These are phyloP conservation scores for Eunapius fragilis DNA, from an alignment of 37 sponge, comb jelly and placozoan genomes.

Conservation along the genomic window DNA sequence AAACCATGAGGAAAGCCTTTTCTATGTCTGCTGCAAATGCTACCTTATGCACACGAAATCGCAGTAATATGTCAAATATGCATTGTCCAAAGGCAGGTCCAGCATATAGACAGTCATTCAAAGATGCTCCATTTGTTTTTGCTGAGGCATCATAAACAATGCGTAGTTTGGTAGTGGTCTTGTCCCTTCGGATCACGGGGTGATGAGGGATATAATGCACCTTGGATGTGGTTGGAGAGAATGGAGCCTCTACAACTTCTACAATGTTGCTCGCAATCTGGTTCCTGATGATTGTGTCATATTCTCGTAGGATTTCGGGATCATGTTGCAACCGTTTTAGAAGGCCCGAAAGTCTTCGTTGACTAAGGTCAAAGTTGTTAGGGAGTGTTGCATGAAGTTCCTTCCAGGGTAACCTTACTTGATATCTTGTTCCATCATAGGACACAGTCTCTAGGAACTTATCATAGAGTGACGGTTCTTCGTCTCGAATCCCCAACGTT, in stretches of 20 bases:
- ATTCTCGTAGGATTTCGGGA: constrained; percentile 15
- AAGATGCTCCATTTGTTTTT: constrained; percentile 10
- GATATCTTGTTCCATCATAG: constrained; percentile 20
- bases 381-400: constrained; percentile 26
- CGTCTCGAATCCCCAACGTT: constrained; percentile 17
- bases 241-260: constrained; percentile 3
- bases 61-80: constrained; percentile 23
- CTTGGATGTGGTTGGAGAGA: not conserved
- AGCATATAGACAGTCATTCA: constrained; percentile 43
- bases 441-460: constrained; percentile 12
- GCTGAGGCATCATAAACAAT: constrained; percentile 42
- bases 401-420: constrained; percentile 40
- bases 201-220: constrained; percentile 53
- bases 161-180: constrained; percentile 32
- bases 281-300: constrained; percentile 19
- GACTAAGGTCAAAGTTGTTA: constrained; percentile 18
- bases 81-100: constrained; percentile 7
- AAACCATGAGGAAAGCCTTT: constrained; percentile 44
- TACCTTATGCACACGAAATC: constrained; percentile 24
- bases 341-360: constrained; percentile 1
- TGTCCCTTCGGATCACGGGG: constrained; percentile 22
- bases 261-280: constrained; percentile 34
- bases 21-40: constrained; percentile 34
- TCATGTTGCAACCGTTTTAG: constrained; percentile 20
- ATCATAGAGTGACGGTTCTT: not conserved